Evolutionary conservation across 2,113 vertebrate species (phyloP).

Genomic region (Apodemus speciosus): DNA sequence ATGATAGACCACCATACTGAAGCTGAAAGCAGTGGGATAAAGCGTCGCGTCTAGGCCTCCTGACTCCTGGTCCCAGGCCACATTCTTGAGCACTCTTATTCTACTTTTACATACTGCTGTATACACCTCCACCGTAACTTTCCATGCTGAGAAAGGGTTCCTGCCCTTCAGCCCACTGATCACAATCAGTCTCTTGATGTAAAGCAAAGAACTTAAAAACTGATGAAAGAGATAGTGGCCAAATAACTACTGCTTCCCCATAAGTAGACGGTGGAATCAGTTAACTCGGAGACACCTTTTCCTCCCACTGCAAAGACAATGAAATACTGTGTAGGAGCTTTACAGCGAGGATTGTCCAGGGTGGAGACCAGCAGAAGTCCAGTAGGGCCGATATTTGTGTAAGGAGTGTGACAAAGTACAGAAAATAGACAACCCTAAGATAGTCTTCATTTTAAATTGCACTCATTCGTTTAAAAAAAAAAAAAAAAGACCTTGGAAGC

Average conservation of each 20-base stretch:
- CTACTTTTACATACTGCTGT: neutral
- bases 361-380: neutral
- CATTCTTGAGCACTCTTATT: neutral
- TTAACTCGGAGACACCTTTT: neutral
- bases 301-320: conserved; percentile 4
- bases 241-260: neutral
- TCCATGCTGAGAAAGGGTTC: neutral
- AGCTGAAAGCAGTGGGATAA: neutral
- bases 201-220: conserved; percentile 37
- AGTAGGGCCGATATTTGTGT: neutral
- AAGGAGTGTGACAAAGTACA: conserved; percentile 14
- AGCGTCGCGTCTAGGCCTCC: neutral
- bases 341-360: neutral
- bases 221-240: neutral
- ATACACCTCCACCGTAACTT: no score
- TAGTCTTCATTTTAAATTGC: neutral
- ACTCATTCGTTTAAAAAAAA: neutral
- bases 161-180: neutral
- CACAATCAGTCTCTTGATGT: neutral
- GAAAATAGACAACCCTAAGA: neutral
- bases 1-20: neutral
- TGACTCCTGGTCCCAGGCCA: neutral
- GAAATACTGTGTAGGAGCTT: neutral
- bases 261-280: neutral
- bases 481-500: neutral